phyloP scores from a whole-genome alignment of 1,140 invertebrate genomes.

The Drosophila sproati region DNA sequence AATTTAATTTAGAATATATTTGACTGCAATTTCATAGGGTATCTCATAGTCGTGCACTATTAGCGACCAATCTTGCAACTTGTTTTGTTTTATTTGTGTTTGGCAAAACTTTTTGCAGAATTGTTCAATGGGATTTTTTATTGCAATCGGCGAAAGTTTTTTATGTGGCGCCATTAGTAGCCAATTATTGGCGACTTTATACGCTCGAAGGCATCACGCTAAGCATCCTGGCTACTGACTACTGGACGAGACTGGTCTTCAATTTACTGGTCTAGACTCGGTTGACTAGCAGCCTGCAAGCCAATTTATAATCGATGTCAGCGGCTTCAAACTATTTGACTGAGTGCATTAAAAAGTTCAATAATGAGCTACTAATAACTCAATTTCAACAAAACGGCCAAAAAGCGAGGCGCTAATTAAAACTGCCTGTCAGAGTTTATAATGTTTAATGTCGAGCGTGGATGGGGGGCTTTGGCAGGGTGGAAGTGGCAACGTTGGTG shows the following conservation, averaged over 20 bases:
- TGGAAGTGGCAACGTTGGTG: constrained; percentile 3
- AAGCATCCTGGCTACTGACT: not conserved
- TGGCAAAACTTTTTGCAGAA: constrained; percentile 17
- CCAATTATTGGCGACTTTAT: constrained; percentile 80
- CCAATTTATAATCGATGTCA: constrained; percentile 78
- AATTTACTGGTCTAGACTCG: not conserved
- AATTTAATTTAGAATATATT: too few relatives aligned
- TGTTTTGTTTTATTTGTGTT: constrained; percentile 38
- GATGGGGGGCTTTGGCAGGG: not conserved
- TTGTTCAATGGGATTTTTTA: constrained; percentile 54
- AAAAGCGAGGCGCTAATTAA: constrained; percentile 63
- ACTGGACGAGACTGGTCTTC: not conserved
- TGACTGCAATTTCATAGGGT: not conserved
- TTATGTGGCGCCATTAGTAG: constrained; percentile 79
- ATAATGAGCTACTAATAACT: constrained; percentile 78
- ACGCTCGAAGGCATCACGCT: constrained; percentile 33
- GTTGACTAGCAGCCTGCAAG: constrained; percentile 18
- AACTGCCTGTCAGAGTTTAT: constrained; percentile 32
- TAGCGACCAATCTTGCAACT: not conserved
- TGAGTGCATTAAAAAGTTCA: constrained; percentile 57
- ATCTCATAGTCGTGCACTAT: constrained; percentile 3
- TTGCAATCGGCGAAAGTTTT: constrained; percentile 73
- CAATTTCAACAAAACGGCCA: constrained; percentile 57
- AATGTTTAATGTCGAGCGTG: not conserved
- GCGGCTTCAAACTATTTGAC: constrained; percentile 65